These are phyloP conservation scores for Cryptotis parvus DNA, from an alignment of 2,113 vertebrate genomes.

Conservation along the genomic window DNA sequence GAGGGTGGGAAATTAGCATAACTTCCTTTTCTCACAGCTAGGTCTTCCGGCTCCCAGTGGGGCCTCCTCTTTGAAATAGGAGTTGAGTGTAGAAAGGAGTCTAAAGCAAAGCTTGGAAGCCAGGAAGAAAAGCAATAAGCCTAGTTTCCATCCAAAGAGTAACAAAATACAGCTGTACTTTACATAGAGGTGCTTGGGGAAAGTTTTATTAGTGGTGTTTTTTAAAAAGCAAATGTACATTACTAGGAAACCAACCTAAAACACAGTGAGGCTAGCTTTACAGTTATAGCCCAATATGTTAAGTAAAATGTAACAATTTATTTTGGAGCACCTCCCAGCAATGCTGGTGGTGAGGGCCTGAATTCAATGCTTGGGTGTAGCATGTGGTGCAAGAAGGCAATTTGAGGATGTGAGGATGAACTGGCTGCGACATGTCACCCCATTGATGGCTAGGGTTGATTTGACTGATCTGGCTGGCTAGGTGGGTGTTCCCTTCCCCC, in stretches of 20 bases:
- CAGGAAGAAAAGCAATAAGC: conserved; percentile 67
- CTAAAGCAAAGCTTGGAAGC: conserved; percentile 51
- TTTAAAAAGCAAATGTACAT: conserved; percentile 37
- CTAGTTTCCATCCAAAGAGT: conserved; percentile 66
- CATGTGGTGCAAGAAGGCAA: too few species aligned
- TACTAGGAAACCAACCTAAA: conserved; percentile 27
- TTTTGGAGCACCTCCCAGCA: not conserved
- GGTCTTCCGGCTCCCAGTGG: conserved; percentile 59
- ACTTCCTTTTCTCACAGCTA: conserved; percentile 70
- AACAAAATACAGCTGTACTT: conserved; percentile 79
- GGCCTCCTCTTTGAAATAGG: conserved; percentile 79
- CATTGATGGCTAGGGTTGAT: too few species aligned
- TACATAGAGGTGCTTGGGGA: conserved; percentile 60
- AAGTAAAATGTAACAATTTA: conserved; percentile 40
- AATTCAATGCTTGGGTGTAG: too few species aligned
- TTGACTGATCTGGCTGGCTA: too few species aligned
- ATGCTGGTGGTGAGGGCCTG: too few species aligned
- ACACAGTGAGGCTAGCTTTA: not conserved
- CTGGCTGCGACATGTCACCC: too few species aligned
- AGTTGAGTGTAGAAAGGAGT: conserved; percentile 68
- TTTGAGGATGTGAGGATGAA: too few species aligned
- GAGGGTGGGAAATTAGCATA: conserved; percentile 58
- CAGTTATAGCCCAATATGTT: not conserved
- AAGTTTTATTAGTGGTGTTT: conserved; percentile 65
- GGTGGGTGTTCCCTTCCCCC: too few species aligned